Base-by-base conservation (phyloP, 2,888 invertebrate genomes). In the Noctua comes region DNA sequence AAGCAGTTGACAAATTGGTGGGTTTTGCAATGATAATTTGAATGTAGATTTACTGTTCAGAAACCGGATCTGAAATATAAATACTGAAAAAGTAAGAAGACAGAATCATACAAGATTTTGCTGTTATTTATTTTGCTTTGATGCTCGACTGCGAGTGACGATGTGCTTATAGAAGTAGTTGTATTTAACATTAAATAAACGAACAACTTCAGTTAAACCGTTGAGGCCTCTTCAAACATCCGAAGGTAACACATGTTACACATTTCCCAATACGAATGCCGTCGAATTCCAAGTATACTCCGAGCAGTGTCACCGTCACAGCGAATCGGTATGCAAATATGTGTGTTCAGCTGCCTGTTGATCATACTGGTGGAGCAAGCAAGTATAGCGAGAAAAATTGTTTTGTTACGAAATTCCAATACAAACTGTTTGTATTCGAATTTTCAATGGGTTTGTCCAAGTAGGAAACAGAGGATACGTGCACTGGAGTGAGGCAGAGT, bases 271-370 rank as follows among this genome's bases (percentile, higher is more conserved):
- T 68, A 68, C 8, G 43, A 18, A 16, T 40, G 43, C n/a, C 46
- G 16, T 54, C 73, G 79, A 69, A 85, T 85, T 85, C 82, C 76
- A 43, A 76, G 74, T 76, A 79, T 10, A 68, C 36, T n/a, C 31
- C 16, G 40, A 65, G 65, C 77, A 69, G 64, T 54, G 74, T 68
- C 54, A 73, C 48, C 77, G 82, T 76, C 72, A 65, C 73, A 86
- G 68, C 76, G 51, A 84, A 86, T 77, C 81, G 62, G 73, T 86
- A 84, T 77, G 85, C 73, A 83, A 88, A 88, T 82, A 87, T 57
- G 73, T 76, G 59, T 81, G 83, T 24, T 71, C 89, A 88, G 89
- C 79, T 88, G 88, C 54, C 46, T 40, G 51, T 7, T 13, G 54
- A 8, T n/a, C 24, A 46, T 1, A 36, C 36, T 70, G 40, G 31